Evolutionary conservation across 2,888 invertebrate genomes (phyloP), one percentile per base, ranked within the genome.

Genomic region (Epinotia demarniana): DNA sequence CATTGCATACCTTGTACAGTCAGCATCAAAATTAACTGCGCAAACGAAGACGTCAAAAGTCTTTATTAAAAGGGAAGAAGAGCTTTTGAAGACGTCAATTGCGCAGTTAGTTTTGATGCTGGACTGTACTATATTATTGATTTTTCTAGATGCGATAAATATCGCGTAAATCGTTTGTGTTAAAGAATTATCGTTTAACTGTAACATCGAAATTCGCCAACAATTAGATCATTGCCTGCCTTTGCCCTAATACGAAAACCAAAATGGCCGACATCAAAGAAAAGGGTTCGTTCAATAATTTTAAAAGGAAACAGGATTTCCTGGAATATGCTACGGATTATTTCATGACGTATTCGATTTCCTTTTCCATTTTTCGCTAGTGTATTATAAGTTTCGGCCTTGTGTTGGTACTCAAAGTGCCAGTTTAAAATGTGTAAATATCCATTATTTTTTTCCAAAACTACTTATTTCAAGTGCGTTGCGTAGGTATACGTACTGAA

Each of bases 191-290:
- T n/a, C n/a, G 16, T 53, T 53, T 33, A 33, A 53, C 16, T 13
- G 49, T 6, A 63, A 33, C 13, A 23, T 49, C 64, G 4, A 19
- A 63, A 6, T 19, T 16, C 49, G 9, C 3, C 13, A 13, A n/a
- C 39, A 55, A 68, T 68, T 58, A 58, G 19, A 16, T 43, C 16
- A 68, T 68, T 68, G 43, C 16, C 16, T n/a, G 12, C 57, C 67
- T 57, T 39, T 16, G 12, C 12, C 19, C 19, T 18, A n/a, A 46
- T 46, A 19, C 18, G 46, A 23, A 49, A 49, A 39, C 23, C 16
- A 55, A 55, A 67, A 67, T 57, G 43, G 39, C 57, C 13, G 18
- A 39, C 58, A 18, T 68, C 68, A 68, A 68, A 68, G 68, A n/a
- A n/a, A 53, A 62, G n/a, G 61, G 61, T 16, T 49, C 23, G 13